A percentile compares a stretch with the other conserved stretches of the same genome.
These are phyloP conservation scores for Cephonodes hylas DNA, from an alignment of 2,888 invertebrate genomes.

Conservation along the genomic window DNA sequence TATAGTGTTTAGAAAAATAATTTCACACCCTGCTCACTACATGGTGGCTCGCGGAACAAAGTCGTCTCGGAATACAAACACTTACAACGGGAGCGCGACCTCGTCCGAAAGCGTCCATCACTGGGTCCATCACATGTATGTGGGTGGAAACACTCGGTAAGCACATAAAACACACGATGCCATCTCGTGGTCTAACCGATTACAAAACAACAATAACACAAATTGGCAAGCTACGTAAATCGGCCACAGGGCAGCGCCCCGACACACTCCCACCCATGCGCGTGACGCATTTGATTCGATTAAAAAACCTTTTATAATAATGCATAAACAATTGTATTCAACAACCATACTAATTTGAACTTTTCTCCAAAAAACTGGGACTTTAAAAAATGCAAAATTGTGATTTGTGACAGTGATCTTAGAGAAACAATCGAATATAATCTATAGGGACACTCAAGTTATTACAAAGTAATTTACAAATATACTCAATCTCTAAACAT, in stretches of 20 bases:
- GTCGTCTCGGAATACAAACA: background rate
- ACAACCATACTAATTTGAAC: slow-evolving; percentile 68
- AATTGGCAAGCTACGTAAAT: slow-evolving; percentile 29
- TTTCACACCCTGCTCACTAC: background rate
- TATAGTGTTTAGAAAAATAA: background rate
- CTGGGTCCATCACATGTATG: no score
- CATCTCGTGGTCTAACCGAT: background rate
- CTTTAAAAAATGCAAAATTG: slow-evolving; percentile 67
- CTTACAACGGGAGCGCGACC: background rate
- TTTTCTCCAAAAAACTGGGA: slow-evolving; percentile 54
- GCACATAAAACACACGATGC: background rate
- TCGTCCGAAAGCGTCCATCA: background rate
- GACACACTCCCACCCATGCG: slow-evolving; percentile 63
- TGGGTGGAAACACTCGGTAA: background rate
- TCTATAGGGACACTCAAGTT: slow-evolving; percentile 73
- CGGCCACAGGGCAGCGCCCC: slow-evolving; percentile 46
- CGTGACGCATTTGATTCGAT: slow-evolving; percentile 52
- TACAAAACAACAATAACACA: slow-evolving; percentile 15
- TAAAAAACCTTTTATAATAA: slow-evolving; percentile 57
- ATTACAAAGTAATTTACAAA: slow-evolving; percentile 76
- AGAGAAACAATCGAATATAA: slow-evolving; percentile 67
- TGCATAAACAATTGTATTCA: slow-evolving; percentile 56
- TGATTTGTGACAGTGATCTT: slow-evolving; percentile 77
- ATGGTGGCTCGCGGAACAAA: background rate
- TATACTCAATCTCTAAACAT: slow-evolving; percentile 74